A percentile compares a stretch with the other conserved stretches of the same genome.
phyloP scores from a whole-genome alignment of 2,888 invertebrate genomes.

The Ophioninae sp. region DNA sequence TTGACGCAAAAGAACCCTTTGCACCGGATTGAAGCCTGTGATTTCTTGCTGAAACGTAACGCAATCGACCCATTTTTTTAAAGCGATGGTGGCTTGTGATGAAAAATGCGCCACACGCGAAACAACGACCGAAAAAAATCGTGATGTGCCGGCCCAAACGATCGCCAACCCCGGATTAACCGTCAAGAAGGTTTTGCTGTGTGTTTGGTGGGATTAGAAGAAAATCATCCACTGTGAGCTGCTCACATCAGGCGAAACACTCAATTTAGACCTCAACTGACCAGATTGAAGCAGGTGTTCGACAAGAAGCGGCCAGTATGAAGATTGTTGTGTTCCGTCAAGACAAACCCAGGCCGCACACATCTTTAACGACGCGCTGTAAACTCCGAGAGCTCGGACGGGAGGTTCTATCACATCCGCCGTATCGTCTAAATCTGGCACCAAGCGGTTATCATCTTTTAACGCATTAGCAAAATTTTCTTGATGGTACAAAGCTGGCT shows the following conservation, averaged over 20 bases:
- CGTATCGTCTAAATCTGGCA: slow-evolving; percentile 72
- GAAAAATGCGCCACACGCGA: slow-evolving; percentile 63
- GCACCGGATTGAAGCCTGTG: no score
- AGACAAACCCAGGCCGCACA: slow-evolving; percentile 62
- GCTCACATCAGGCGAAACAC: slow-evolving; percentile 47
- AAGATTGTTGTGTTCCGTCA: slow-evolving; percentile 7
- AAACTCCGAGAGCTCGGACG: slow-evolving; percentile 66
- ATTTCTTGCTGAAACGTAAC: background rate
- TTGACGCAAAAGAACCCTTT: no score
- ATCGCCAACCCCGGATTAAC: slow-evolving; percentile 42
- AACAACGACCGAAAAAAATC: slow-evolving; percentile 48
- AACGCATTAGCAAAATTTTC: slow-evolving; percentile 26
- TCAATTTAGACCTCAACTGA: no score
- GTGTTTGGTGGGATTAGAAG: background rate
- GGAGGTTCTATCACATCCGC: slow-evolving; percentile 66
- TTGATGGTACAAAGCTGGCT: slow-evolving; percentile 63
- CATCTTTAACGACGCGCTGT: slow-evolving; percentile 65
- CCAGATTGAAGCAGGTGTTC: slow-evolving; percentile 55
- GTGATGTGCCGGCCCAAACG: slow-evolving; percentile 20
- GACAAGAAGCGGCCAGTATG: slow-evolving; percentile 37
- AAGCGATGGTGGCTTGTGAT: slow-evolving; percentile 61
- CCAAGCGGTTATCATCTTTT: slow-evolving; percentile 73
- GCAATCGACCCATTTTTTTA: slow-evolving; percentile 66
- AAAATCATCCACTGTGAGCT: slow-evolving; percentile 63
- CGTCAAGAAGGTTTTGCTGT: no score